Percentiles rank a stretch among this genome's conserved stretches.
Evolutionary conservation across 2,113 vertebrate genomes (phyloP).

Genomic region (Ploceus nigricollis): DNA sequence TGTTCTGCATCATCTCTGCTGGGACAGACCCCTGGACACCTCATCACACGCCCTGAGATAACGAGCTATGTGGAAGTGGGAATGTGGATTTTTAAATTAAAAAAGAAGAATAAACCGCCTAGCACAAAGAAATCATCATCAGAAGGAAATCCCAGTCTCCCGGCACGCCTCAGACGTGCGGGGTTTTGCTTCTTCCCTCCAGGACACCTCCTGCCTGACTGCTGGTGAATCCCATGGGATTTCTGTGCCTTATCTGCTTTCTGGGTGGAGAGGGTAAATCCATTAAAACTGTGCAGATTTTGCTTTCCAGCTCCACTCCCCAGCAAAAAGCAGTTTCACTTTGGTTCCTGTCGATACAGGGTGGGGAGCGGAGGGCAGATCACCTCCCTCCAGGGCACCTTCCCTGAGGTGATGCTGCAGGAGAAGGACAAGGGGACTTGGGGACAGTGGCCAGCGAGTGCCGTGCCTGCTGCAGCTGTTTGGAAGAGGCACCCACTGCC

Average conservation of each 20-base stretch:
- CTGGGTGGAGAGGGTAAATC: neutral
- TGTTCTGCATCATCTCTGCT: constrained; percentile 57
- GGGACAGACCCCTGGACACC: constrained; percentile 54
- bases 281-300: neutral
- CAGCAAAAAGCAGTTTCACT: neutral
- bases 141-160: neutral
- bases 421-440: neutral
- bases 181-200: neutral
- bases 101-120: constrained; percentile 30
- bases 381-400: neutral
- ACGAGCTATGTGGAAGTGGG: constrained; percentile 57
- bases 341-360: rapidly evolving
- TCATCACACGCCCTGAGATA: constrained; percentile 50
- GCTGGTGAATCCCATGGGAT: neutral
- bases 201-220: neutral
- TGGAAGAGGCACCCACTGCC: neutral
- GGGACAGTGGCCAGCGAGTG: rapidly evolving
- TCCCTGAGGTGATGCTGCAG: neutral
- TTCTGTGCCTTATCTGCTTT: neutral
- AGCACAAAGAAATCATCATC: constrained; percentile 17
- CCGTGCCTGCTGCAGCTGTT: neutral
- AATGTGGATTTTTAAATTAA: constrained; percentile 57
- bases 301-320: neutral
- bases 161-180: rapidly evolving
- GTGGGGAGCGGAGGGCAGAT: neutral